A percentile compares a stretch with the other conserved stretches of the same genome.
Conservation (phyloP, 2,888 invertebrate species). For the Rhagonycha fulva region DNA sequence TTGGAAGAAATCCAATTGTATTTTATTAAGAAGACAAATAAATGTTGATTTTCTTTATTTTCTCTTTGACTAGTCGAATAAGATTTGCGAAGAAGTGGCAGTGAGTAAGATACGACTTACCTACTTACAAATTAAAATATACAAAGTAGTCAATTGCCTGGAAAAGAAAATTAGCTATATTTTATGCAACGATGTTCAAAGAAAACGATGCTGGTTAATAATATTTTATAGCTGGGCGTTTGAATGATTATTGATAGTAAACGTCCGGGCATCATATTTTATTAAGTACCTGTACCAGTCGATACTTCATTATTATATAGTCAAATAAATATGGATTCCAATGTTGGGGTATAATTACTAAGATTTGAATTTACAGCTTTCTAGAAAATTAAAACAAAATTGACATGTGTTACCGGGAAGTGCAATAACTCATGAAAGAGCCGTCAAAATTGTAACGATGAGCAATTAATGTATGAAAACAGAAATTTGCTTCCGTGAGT, state of each 20-base stretch:
- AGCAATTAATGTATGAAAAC: too few species aligned
- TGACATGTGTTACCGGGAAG: too few species aligned
- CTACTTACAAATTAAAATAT: neutral
- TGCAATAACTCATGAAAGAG: too few species aligned
- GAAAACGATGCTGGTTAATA: neutral
- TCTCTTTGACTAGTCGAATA: neutral
- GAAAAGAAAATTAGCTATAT: neutral
- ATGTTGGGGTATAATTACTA: neutral
- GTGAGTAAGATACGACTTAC: neutral
- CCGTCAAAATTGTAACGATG: too few species aligned
- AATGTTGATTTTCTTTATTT: neutral
- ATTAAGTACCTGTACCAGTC: constrained; percentile 3
- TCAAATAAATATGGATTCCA: neutral
- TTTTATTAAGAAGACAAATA: constrained; percentile 6
- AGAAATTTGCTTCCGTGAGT: too few species aligned
- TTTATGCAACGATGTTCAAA: neutral
- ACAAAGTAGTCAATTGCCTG: neutral
- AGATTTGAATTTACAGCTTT: too few species aligned
- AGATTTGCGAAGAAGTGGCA: neutral
- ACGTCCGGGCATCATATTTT: constrained; percentile 18
- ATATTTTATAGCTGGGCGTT: constrained; percentile 21
- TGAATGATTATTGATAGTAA: constrained; percentile 24
- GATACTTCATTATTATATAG: neutral
- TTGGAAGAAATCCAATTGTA: constrained; percentile 67
- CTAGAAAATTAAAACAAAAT: too few species aligned